Evolutionary conservation across 1,140 invertebrate genomes (phyloP), one percentile per base, ranked within the genome.

Genomic region (Scaptomyza montana): DNA sequence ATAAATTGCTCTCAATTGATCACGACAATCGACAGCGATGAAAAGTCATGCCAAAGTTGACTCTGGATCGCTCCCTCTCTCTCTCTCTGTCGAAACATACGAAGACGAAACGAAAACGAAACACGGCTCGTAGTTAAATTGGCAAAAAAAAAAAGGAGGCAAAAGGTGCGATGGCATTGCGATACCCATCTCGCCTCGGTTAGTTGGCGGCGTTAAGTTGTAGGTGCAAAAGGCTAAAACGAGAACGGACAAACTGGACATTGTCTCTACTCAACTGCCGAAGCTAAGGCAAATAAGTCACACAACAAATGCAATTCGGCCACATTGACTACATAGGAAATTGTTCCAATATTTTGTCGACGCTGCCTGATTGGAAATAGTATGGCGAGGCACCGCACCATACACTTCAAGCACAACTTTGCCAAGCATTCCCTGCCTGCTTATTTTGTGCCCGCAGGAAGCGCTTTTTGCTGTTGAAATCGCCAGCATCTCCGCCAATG

Each of bases 1-100:
- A 92, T 92, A 92, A 92, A 92, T 92, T 92, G 91, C 90, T 92
- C 91, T 92, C 91, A 92, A 92, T 92, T 92, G 91, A 92, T 92
- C 91, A 92, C 91, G 91, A 92, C 91, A 92, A 92, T 89, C 89
- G 89, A 90, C 86, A 90, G 82, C 81, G 82, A 91, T 89, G 89
- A 90, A 90, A 90, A 90, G 86, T 90, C 86, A 90, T 90, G 86
- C 86, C 86, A 90, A 90, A 90, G 86, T 89, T 89, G 85, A 89
- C 80, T 77, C 64, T 68, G 46, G 53, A 82, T 73, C 64, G 8
- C 33, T 36, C 8, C 9, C 33, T 8, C 33, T 36, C 30, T 30
- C 3, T 30, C 30, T 7, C 30, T 6, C 5, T 10, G 13, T 49
- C 57, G 53, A 87, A 86, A 89, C 75, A 77, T 69, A 89, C 75